Base-by-base conservation (phyloP, 2,888 invertebrate genomes). In the Hydropsyche betteni region DNA sequence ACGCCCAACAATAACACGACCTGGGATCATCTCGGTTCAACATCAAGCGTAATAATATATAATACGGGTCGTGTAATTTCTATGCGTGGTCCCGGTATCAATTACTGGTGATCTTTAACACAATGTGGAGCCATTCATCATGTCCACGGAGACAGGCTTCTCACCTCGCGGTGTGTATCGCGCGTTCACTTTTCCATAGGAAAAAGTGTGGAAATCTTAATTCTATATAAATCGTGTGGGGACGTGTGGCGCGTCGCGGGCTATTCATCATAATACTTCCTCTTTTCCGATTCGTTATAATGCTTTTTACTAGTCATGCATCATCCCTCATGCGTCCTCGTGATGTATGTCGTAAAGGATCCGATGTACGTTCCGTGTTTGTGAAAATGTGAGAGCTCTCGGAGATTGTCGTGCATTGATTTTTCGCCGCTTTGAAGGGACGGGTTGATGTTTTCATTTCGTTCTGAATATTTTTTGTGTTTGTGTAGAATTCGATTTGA, bases 191-290 rank as follows among this genome's bases (percentile, higher is more conserved):
- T 44, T 44, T 4, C 14, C 10, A 4, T 12, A 5, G 64, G 36
- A 34, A 64, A 33, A 64, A 64, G 34, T 3, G 24, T 16, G 58
- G 24, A 58, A 16, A 58, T 58, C 58, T 58, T 58, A 58, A 58
- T 58, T 58, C 16, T 16, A 58, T 16, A 58, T 58, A 58, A 58
- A 36, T 64, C 55, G 10, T 36, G 33, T n/a, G 36, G 58, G n/a
- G 34, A 33, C 64, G 64, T 34, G 24, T 24, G 24, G 24, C 24
- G 2, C 24, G 24, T 24, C 24, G 24, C 64, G 36, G 4, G 64
- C n/a, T 34, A 64, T 64, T 64, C 64, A 64, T 64, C 64, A 64
- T 64, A 36, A 55, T 64, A 33, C 64, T n/a, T 64, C 64, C 33
- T 8, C 12, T 64, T 64, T 64, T 64, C 36, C 64, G 64, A 64